A percentile compares a stretch with the other conserved stretches of the same genome.
Evolutionary conservation across 2,888 invertebrate genomes (phyloP).

Genomic region (Trachelus stipa): DNA sequence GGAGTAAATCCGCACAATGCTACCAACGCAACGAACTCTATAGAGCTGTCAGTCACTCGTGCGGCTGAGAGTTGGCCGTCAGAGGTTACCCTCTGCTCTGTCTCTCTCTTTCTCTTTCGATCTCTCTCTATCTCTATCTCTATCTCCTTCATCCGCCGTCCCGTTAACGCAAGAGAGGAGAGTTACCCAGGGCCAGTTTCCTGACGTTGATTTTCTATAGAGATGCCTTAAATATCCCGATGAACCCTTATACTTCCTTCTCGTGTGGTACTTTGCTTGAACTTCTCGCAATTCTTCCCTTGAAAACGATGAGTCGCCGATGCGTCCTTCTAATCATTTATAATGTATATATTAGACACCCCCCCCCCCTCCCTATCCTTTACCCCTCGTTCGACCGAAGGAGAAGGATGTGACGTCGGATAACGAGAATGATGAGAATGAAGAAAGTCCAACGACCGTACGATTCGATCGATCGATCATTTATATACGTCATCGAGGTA

Average conservation of each 20-base stretch:
- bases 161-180: conserved; percentile 18
- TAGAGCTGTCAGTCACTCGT: conserved; percentile 62
- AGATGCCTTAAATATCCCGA: conserved; percentile 40
- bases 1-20: conserved; percentile 55
- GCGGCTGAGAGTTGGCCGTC: conserved; percentile 39
- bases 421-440: neutral
- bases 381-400: neutral
- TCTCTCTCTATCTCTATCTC: conserved; percentile 8
- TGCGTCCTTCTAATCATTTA: neutral
- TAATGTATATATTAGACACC: neutral
- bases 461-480: neutral
- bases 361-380: neutral
- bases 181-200: conserved; percentile 24
- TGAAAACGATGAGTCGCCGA: neutral
- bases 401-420: neutral
- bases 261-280: neutral
- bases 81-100: conserved; percentile 39
- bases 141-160: neutral
- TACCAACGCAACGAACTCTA: conserved; percentile 60
- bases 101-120: conserved; percentile 22
- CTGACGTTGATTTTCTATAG: conserved; percentile 54
- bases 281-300: neutral
- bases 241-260: neutral
- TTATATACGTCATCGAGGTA: neutral
- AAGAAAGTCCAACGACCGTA: neutral